Evolutionary conservation across 2,113 vertebrate species (phyloP).

Genomic region (Callospermophilus lateralis): DNA sequence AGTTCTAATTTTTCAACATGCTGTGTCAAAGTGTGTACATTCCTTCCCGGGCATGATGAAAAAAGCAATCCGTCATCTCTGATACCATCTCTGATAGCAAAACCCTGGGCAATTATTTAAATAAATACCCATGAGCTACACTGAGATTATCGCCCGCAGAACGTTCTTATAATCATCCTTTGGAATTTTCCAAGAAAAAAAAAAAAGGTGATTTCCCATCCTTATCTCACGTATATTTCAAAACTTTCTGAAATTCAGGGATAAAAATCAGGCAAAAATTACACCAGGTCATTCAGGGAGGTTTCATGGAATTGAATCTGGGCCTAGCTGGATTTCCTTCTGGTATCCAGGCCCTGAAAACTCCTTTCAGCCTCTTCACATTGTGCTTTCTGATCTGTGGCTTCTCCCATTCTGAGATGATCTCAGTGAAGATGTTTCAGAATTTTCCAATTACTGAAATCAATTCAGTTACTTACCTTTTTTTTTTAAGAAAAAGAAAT

Average conservation of each 20-base stretch:
- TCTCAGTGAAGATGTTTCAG: conserved; percentile 11
- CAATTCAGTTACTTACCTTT: background rate
- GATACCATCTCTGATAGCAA: conserved; percentile 64
- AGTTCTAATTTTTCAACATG: conserved; percentile 54
- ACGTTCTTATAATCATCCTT: conserved; percentile 63
- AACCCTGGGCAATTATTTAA: conserved; percentile 63
- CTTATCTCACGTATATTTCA: conserved; percentile 54
- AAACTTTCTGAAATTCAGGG: conserved; percentile 24
- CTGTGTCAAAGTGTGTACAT: conserved; percentile 55
- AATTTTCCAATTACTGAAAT: background rate
- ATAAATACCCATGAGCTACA: conserved; percentile 49
- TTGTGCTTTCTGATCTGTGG: background rate
- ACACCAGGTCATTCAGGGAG: background rate
- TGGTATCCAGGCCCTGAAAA: rapidly evolving
- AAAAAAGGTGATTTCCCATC: conserved; percentile 69
- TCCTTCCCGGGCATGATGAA: conserved; percentile 63
- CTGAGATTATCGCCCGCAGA: conserved; percentile 54
- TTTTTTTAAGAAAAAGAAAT: background rate
- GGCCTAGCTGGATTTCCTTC: background rate
- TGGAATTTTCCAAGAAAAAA: conserved; percentile 68
- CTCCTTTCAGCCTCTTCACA: background rate
- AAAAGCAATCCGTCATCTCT: conserved; percentile 53
- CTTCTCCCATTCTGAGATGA: background rate
- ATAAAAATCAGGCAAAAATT: conserved; percentile 62
- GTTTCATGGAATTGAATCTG: background rate